Evolutionary conservation across 2,797 vertebrate species (phyloP).

Genomic region (Benthosema pterotum): DNA sequence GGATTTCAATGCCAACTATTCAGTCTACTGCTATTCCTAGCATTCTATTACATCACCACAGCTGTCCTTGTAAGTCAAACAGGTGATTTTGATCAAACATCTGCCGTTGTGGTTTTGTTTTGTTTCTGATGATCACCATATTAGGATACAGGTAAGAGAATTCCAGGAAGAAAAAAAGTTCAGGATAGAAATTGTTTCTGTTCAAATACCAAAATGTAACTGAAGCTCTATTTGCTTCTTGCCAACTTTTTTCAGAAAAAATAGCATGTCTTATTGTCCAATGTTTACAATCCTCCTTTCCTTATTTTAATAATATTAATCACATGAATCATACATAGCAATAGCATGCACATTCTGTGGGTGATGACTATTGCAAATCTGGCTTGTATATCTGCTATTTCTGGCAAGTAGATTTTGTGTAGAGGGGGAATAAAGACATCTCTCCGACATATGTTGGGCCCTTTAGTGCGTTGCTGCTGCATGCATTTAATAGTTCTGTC

Average conservation of each 20-base stretch:
- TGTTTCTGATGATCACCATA: background rate
- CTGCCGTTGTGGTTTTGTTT: background rate
- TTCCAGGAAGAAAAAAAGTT: background rate
- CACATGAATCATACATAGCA: too few species aligned
- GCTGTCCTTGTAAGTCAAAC: background rate
- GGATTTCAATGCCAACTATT: too few species aligned
- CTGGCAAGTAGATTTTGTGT: too few species aligned
- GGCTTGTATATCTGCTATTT: too few species aligned
- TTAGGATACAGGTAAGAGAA: background rate
- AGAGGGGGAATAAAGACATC: conserved; percentile 32
- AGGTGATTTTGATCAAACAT: background rate
- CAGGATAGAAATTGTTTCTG: background rate
- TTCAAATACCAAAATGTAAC: background rate
- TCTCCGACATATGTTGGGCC: conserved; percentile 56
- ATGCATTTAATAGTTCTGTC: conserved; percentile 67
- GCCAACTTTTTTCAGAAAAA: background rate
- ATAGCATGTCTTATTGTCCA: background rate
- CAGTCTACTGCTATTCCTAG: too few species aligned
- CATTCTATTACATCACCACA: background rate
- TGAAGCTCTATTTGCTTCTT: background rate
- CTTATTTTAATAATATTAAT: background rate
- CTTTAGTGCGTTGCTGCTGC: conserved; percentile 56
- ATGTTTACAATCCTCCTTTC: conserved; percentile 4
- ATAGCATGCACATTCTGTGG: background rate
- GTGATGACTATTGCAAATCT: too few species aligned